phyloP scores from a whole-genome alignment of 1,140 invertebrate genomes.

The Euschistus heros region DNA sequence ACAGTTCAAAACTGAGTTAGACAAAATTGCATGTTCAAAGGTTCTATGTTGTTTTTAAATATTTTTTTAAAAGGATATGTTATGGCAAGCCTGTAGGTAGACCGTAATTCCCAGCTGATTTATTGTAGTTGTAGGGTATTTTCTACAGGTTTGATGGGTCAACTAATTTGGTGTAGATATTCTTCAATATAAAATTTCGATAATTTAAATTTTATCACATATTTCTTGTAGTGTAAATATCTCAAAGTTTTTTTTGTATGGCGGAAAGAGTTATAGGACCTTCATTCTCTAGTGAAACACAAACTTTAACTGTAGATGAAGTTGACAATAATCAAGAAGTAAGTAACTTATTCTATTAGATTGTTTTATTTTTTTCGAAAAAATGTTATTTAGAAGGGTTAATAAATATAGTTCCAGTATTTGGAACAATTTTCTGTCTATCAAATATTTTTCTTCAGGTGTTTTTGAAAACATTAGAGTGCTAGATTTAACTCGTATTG shows the following conservation, averaged over 20 bases:
- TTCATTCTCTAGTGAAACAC: slow-evolving; percentile 12
- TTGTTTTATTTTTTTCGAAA: not conserved
- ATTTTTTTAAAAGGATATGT: no score
- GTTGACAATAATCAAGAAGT: slow-evolving; percentile 11
- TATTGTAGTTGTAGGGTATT: no score
- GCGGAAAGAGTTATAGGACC: slow-evolving; percentile 6
- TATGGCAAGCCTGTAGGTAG: no score
- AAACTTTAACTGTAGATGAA: slow-evolving; percentile 10
- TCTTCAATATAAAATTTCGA: no score
- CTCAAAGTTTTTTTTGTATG: slow-evolving; percentile 5
- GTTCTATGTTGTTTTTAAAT: no score
- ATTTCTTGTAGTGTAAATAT: not conserved
- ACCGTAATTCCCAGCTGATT: no score
- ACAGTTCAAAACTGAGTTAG: no score
- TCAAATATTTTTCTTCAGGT: not conserved
- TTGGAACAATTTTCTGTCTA: slow-evolving; percentile 46
- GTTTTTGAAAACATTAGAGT: slow-evolving; percentile 52
- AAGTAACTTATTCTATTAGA: not conserved
- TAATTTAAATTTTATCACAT: no score
- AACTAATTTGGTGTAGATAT: no score
- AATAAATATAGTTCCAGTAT: not conserved
- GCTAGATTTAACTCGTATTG: slow-evolving; percentile 72
- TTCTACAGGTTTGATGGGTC: no score
- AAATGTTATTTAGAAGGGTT: not conserved
- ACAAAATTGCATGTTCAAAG: no score